These are phyloP conservation scores for Tachypleus tridentatus DNA, from an alignment of 1,140 invertebrate species.

Conservation along the genomic window DNA sequence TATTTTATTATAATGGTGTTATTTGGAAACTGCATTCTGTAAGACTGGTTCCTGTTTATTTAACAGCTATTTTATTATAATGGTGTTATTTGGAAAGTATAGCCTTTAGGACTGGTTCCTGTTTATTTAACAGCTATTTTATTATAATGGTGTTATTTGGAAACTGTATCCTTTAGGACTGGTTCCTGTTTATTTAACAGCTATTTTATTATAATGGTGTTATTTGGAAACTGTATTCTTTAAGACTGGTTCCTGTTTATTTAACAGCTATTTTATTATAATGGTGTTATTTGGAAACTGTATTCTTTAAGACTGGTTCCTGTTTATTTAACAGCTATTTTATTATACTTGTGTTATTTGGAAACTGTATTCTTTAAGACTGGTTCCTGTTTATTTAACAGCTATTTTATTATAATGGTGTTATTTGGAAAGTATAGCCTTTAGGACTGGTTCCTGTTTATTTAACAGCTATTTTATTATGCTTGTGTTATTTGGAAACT, in stretches of 20 bases:
- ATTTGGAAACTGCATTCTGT: constrained; percentile 86
- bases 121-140: no score
- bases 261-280: constrained; percentile 79
- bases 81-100: no score
- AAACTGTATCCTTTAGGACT: constrained; percentile 57
- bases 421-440: constrained; percentile 92
- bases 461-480: constrained; percentile 78
- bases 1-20: constrained; percentile 99
- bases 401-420: constrained; percentile 98
- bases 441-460: constrained; percentile 7
- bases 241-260: not conserved
- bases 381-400: no score
- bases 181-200: no score
- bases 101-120: no score
- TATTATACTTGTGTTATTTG: no score
- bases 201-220: constrained; percentile 97
- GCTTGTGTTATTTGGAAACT: constrained; percentile 99
- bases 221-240: constrained; percentile 92
- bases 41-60: no score
- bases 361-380: no score
- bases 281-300: constrained; percentile 99
- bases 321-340: no score
- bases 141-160: constrained; percentile 98
- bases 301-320: no score
- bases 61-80: no score